These are phyloP conservation scores for Sinella curviseta DNA, from an alignment of 1,140 invertebrate genomes.

Conservation along the genomic window DNA sequence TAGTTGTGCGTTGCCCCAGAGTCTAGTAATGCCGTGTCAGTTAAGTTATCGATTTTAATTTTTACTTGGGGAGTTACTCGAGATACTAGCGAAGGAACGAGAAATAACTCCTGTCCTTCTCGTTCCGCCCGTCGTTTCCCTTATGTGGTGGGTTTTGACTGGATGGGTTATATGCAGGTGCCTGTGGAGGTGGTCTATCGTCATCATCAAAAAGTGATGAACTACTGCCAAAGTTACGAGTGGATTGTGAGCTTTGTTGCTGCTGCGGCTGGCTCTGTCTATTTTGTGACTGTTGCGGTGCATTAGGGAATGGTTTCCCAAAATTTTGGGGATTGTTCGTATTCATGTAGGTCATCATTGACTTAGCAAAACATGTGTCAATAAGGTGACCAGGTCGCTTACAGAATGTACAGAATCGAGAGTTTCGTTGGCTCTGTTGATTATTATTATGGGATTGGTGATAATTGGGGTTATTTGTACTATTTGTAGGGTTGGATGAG, in stretches of 20 bases:
- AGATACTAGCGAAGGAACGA: not conserved
- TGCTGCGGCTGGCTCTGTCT: too few relatives aligned
- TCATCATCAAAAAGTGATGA: not conserved
- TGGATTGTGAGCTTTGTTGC: too few relatives aligned
- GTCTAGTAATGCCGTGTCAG: not conserved
- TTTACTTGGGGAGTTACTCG: not conserved
- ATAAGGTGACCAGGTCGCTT: not conserved
- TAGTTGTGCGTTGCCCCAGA: not conserved
- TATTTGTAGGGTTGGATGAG: not conserved
- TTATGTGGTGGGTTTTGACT: not conserved
- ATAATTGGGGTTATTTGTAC: not conserved
- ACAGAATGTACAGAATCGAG: not conserved
- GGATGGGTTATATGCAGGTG: not conserved
- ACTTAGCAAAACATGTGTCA: too few relatives aligned
- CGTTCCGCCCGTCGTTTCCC: not conserved
- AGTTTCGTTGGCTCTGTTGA: not conserved
- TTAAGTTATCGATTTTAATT: not conserved
- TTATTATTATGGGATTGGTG: not conserved
- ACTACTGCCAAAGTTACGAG: not conserved
- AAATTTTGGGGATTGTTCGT: not conserved
- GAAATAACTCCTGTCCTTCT: not conserved
- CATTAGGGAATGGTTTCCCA: too few relatives aligned
- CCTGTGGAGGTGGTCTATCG: not conserved
- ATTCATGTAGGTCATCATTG: not conserved
- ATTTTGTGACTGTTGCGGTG: too few relatives aligned